These are phyloP conservation scores for Lumbricus terrestris DNA, from an alignment of 2,888 invertebrate species.

Conservation along the genomic window DNA sequence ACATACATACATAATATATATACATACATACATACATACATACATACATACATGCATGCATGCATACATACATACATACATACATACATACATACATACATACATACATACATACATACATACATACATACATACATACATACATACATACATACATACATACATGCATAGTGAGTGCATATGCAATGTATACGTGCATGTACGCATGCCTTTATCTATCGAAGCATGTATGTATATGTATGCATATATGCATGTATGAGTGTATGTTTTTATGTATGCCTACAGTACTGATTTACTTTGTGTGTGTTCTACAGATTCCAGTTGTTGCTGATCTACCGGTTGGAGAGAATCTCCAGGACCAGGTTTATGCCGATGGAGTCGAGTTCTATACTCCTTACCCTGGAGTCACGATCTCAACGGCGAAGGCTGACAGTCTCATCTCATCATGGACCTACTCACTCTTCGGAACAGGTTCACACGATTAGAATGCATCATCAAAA, in stretches of 20 bases:
- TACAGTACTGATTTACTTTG: not conserved
- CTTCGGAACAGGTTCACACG: slow-evolving; percentile 40
- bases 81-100: too few species aligned
- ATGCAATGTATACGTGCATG: too few species aligned
- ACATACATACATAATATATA: too few species aligned
- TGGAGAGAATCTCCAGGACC: slow-evolving; percentile 55
- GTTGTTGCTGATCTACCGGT: slow-evolving; percentile 52
- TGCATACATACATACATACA: too few species aligned
- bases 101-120: too few species aligned
- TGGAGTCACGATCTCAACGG: slow-evolving; percentile 43
- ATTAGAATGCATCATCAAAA: not conserved
- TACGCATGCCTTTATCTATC: too few species aligned
- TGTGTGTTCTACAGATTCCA: slow-evolving; percentile 44
- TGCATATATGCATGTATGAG: not conserved
- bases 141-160: too few species aligned
- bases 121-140: too few species aligned
- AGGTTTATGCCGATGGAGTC: slow-evolving; percentile 46
- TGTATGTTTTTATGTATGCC: not conserved
- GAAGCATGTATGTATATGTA: too few species aligned
- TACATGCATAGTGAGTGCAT: too few species aligned
- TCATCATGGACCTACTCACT: slow-evolving; percentile 40
- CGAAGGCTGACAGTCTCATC: slow-evolving; percentile 43
- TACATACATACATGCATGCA: too few species aligned
- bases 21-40: too few species aligned
- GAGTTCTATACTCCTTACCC: slow-evolving; percentile 42